A percentile compares a stretch with the other conserved stretches of the same genome.
These are phyloP conservation scores for Ammodytes marinus DNA, from an alignment of 2,113 vertebrate species.

Conservation along the genomic window DNA sequence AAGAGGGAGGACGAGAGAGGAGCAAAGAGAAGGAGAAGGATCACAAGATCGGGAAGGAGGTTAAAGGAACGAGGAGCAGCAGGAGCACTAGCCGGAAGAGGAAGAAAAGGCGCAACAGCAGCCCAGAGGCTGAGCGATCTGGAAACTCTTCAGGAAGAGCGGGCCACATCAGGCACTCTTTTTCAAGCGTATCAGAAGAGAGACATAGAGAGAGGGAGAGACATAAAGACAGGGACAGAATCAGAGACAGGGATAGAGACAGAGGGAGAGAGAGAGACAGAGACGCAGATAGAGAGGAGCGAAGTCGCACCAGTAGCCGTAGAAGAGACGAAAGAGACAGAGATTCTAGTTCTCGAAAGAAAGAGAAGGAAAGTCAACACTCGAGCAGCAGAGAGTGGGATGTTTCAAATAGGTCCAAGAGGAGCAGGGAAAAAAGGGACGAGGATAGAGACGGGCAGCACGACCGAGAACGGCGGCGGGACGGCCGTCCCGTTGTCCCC, in stretches of 20 bases:
- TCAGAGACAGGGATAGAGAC: conserved; percentile 41
- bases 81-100: conserved; percentile 80
- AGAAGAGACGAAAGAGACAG: conserved; percentile 52
- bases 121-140: conserved; percentile 70
- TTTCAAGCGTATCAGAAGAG: conserved; percentile 79
- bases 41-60: conserved; percentile 53
- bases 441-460: conserved; percentile 58
- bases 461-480: conserved; percentile 78
- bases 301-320: conserved; percentile 38
- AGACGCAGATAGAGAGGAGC: conserved; percentile 7
- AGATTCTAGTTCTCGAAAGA: conserved; percentile 72
- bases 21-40: conserved; percentile 63
- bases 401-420: conserved; percentile 66
- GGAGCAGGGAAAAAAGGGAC: conserved; percentile 71
- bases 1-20: conserved; percentile 59
- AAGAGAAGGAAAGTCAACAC: conserved; percentile 62
- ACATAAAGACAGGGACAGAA: conserved; percentile 65
- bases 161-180: conserved; percentile 60
- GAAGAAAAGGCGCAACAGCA: conserved; percentile 76
- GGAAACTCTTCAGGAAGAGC: conserved; percentile 63
- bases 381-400: conserved; percentile 80
- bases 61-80: conserved; percentile 70
- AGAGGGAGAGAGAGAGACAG: conserved; percentile 55
- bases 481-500: conserved; percentile 89
- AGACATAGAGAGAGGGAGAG: conserved; percentile 63